Conservation (phyloP, 30 jellyfish, hydroid and myxozoan species). For the Nemopilema nomurai region DNA sequence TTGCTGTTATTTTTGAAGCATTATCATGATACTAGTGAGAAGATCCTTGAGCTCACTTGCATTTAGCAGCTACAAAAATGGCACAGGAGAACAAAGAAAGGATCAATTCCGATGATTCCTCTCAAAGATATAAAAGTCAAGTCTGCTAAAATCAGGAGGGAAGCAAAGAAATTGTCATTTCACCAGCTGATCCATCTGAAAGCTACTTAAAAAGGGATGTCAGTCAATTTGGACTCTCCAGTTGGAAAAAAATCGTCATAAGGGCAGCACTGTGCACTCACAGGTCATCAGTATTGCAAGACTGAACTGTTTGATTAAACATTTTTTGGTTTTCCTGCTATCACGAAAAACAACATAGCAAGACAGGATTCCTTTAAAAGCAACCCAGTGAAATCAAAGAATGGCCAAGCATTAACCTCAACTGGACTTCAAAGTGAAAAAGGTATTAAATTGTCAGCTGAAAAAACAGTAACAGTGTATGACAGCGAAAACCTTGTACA, state of each 20-base stretch:
- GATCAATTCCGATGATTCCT: slow-evolving; percentile 3
- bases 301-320: too few species aligned
- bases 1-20: too few species aligned
- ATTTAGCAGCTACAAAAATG: too few species aligned
- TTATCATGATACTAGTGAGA: too few species aligned
- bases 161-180: not conserved
- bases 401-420: not conserved
- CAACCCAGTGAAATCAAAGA: too few species aligned
- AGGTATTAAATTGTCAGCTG: not conserved
- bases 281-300: too few species aligned
- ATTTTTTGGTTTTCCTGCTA: too few species aligned
- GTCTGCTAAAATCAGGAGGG: not conserved
- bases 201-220: slow-evolving; percentile 1
- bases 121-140: not conserved
- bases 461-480: not conserved
- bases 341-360: too few species aligned
- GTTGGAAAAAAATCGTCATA: not conserved
- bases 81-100: too few species aligned
- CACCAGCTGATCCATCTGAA: slow-evolving; percentile 9
- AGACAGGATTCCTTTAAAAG: slow-evolving; percentile 1
- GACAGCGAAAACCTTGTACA: not conserved
- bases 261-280: slow-evolving; percentile 7
- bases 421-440: not conserved
- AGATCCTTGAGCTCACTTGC: too few species aligned
- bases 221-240: not conserved